Base-by-base conservation (phyloP, 1,140 invertebrate species). In the Leucophenga varia region DNA sequence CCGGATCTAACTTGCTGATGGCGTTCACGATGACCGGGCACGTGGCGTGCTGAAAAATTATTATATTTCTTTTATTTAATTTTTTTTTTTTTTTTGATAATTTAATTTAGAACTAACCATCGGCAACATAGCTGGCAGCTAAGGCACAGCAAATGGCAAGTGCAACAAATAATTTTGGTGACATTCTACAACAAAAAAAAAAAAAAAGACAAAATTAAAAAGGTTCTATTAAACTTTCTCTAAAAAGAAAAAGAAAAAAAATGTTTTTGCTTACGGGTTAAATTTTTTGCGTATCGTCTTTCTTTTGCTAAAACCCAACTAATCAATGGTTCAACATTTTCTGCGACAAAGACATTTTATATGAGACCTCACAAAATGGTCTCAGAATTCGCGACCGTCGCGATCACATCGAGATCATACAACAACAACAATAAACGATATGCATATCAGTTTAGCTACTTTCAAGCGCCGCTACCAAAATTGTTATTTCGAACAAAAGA, bases 281-380 rank as follows among this genome's bases (percentile, higher is more conserved):
- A n/a, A n/a, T n/a, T n/a, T n/a, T n/a, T n/a, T n/a, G n/a, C n/a
- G n/a, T n/a, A n/a, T n/a, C n/a, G n/a, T n/a, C n/a, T n/a, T n/a
- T n/a, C n/a, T n/a, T n/a, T n/a, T n/a, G n/a, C n/a, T n/a, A n/a
- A n/a, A n/a, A n/a, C n/a, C n/a, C 44, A 50, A 59, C 55, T 64
- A 64, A 54, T 49, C 54, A 69, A 69, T 69, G 64, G 58, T 55
- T 56, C 31, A 52, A 30, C 55, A 51, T 47, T 48, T 59, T 55
- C 47, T 56, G 32, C 45, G 18, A 55, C 61, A 59, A 54, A 69
- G 46, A 65, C 64, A 65, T 69, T 69, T 69, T 69, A 69, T 69
- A 69, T 49, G 49, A 37, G 16, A 5, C 41, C 20, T 35, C 19
- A 28, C 9, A 48, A 36, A 16, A 13, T 7, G 14, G 35, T 14